Conservation (phyloP, 1,140 invertebrate species). For the Drosophila murphyi region DNA sequence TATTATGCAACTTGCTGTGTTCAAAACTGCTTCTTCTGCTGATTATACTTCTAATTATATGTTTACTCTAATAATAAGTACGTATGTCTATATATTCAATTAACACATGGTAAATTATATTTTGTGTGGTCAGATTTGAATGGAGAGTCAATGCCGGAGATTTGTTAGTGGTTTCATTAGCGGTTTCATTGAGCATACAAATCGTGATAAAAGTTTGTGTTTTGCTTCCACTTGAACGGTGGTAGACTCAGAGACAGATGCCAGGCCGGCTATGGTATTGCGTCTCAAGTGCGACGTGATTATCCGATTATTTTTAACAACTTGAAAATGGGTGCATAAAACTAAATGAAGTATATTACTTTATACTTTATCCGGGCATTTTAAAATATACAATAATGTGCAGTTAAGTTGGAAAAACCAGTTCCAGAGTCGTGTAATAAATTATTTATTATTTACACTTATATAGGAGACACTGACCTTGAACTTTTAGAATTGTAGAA, state of each 20-base stretch:
- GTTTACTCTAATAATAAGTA: neutral
- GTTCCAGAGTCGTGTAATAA: conserved; percentile 13
- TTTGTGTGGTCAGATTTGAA: conserved; percentile 27
- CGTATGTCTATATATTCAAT: conserved; percentile 4
- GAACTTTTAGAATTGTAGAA: conserved; percentile 31
- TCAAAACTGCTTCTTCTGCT: conserved; percentile 1
- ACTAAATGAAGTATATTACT: neutral
- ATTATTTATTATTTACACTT: neutral
- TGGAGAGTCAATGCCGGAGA: conserved; percentile 32
- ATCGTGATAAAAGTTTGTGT: conserved; percentile 2
- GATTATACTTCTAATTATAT: neutral
- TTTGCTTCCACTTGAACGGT: neutral
- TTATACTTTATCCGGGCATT: too few relatives aligned
- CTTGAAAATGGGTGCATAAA: neutral
- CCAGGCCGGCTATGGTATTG: conserved; percentile 19
- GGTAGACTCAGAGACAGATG: conserved; percentile 32
- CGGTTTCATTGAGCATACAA: conserved; percentile 31
- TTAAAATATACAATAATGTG: neutral
- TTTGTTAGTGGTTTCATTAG: conserved; percentile 16
- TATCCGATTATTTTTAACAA: conserved; percentile 20
- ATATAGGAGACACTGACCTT: conserved; percentile 40
- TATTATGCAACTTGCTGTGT: neutral
- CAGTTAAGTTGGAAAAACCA: conserved; percentile 30
- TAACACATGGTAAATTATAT: conserved; percentile 35
- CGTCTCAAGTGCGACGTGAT: conserved; percentile 9